phyloP scores from a whole-genome alignment of 92 coral and sea anemone genomes.

The Zoanthus sociatus region DNA sequence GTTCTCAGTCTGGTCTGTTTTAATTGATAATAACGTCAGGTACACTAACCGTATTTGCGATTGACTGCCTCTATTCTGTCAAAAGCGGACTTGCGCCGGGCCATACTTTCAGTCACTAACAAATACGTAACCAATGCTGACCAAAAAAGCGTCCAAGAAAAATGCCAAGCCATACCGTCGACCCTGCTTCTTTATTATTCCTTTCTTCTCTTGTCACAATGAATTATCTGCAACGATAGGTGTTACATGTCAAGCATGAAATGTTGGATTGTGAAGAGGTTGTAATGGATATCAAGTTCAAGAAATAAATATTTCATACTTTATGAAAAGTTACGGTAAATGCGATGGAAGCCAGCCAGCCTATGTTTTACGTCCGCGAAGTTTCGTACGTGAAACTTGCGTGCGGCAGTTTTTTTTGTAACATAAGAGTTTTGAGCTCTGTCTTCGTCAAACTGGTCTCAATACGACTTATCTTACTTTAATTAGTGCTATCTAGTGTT shows the following conservation, averaged over 20 bases:
- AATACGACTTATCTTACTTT: slow-evolving; percentile 36
- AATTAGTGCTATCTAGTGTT: slow-evolving; percentile 50
- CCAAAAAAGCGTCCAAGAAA: background rate
- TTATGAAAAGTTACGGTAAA: background rate
- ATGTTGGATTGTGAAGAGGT: slow-evolving; percentile 8
- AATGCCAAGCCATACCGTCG: slow-evolving; percentile 29
- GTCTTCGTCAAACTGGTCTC: slow-evolving; percentile 9
- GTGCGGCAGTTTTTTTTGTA: background rate
- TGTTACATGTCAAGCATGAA: slow-evolving; percentile 46
- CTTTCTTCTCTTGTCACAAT: slow-evolving; percentile 41
- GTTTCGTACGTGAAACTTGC: slow-evolving; percentile 16
- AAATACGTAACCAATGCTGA: slow-evolving; percentile 3
- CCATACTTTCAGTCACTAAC: slow-evolving; percentile 20
- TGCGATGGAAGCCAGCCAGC: background rate
- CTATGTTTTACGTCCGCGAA: background rate
- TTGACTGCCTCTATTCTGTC: slow-evolving; percentile 70
- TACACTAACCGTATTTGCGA: slow-evolving; percentile 65
- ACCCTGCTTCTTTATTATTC: background rate
- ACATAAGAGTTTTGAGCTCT: slow-evolving; percentile 1
- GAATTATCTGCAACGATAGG: slow-evolving; percentile 42
- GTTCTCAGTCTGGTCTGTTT: background rate
- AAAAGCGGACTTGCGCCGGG: slow-evolving; percentile 64
- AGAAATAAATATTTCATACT: slow-evolving; percentile 3
- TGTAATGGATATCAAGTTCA: slow-evolving; percentile 38
- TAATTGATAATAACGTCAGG: background rate